Conservation (phyloP, 2,888 invertebrate species). For the Ganaspis brasiliensis region DNA sequence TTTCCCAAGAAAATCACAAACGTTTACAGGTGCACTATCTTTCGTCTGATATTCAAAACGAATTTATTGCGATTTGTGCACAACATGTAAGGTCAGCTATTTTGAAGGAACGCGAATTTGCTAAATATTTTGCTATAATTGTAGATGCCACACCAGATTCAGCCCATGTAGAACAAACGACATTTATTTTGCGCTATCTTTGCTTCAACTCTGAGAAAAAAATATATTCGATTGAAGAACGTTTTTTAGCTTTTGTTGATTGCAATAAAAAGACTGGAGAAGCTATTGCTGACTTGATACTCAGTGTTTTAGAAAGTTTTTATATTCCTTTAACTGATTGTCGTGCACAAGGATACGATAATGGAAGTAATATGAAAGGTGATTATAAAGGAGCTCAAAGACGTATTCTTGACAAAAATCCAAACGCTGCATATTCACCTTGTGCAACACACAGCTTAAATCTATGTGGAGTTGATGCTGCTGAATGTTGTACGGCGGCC, state of each 20-base stretch:
- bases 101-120: slow-evolving; percentile 47
- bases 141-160: slow-evolving; percentile 59
- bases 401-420: not conserved
- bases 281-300: slow-evolving; percentile 46
- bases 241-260: slow-evolving; percentile 46
- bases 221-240: slow-evolving; percentile 33
- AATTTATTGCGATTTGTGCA: slow-evolving; percentile 53
- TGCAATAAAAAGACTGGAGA: slow-evolving; percentile 37
- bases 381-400: slow-evolving; percentile 19
- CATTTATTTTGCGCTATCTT: slow-evolving; percentile 40
- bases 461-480: slow-evolving; percentile 33
- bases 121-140: slow-evolving; percentile 56
- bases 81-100: slow-evolving; percentile 43
- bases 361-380: slow-evolving; percentile 54
- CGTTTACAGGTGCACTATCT: slow-evolving; percentile 52
- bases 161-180: slow-evolving; percentile 56
- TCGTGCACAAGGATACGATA: slow-evolving; percentile 55
- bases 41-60: slow-evolving; percentile 56
- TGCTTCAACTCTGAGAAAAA: slow-evolving; percentile 6
- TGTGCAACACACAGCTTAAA: slow-evolving; percentile 20
- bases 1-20: too few species aligned
- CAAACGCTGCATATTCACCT: not conserved
- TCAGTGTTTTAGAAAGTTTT: slow-evolving; percentile 23
- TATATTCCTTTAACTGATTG: slow-evolving; percentile 36
- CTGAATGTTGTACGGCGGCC: slow-evolving; percentile 2